Evolutionary conservation across 2,113 vertebrate species (phyloP), one percentile per base, ranked within the genome.

Genomic region (Paradoxurus hermaphroditus): DNA sequence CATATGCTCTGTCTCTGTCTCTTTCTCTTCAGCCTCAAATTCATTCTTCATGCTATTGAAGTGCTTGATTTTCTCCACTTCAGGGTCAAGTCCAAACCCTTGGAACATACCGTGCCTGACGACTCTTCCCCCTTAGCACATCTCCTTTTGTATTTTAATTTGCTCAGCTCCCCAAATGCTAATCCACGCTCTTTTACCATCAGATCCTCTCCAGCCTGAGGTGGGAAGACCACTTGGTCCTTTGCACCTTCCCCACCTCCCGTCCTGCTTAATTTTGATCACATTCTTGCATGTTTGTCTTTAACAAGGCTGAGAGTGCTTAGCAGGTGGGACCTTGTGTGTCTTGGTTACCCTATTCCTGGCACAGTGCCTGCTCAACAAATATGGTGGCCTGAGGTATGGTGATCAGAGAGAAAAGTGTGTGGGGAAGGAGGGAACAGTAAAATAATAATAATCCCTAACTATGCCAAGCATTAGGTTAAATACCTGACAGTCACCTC

Each of bases 101-200:
- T 68, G 25, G 34, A 81, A 62, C 89, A 14, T 6, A n/a, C 34
- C 39, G 65, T 49, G 15, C 10, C 16, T 31, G 15, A 23, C 56
- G 1, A 56, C 29, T 12, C 12, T 16, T n/a, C 3, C 14, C 0
- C 56, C 31, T 5, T 13, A 29, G n/a, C 16, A 3, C 6, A 29
- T 81, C 15, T 73, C 36, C 53, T 34, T n/a, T 88, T 49, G 2
- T 4, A 14, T 85, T 53, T 91, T 34, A 36, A 27, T 92, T 63
- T 44, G 44, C 59, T 36, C 31, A 63, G 15, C 21, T 56, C 59
- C 63, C 19, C 5, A 1, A 18, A 21, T 56, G 77, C 16, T 25
- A 9, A 56, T 46, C 86, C 3, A 11, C 8, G 2, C 53, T 41
- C 18, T 75, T 34, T 82, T 77, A 23, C 41, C 67, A 79, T 72